Percentiles rank a stretch among this genome's conserved stretches.
Evolutionary conservation across 2,113 vertebrate genomes (phyloP).

Genomic region (Myanophis thanlyinensis): DNA sequence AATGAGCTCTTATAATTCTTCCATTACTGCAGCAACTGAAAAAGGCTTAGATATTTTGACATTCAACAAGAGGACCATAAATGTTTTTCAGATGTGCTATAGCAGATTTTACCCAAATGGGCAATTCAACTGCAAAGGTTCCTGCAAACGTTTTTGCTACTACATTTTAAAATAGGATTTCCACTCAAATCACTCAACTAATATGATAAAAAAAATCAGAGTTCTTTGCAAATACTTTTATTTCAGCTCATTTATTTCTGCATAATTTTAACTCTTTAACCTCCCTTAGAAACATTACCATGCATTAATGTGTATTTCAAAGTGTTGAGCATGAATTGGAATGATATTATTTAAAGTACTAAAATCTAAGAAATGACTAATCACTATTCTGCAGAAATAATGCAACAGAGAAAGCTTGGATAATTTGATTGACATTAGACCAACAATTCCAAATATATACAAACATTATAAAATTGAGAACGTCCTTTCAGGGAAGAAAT

Average conservation of each 20-base stretch:
- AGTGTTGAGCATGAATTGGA: background rate
- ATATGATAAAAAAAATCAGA: no score
- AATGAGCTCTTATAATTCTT: background rate
- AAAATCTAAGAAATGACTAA: background rate
- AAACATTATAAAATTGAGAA: background rate
- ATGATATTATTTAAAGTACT: background rate
- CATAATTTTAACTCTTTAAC: background rate
- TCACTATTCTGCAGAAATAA: background rate
- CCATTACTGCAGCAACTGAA: background rate
- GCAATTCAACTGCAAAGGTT: background rate
- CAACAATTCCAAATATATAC: background rate
- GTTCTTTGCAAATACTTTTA: background rate
- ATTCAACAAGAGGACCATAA: background rate
- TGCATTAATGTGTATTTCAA: background rate
- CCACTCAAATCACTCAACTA: background rate
- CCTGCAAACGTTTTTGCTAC: background rate
- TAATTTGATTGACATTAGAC: background rate
- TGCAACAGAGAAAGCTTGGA: background rate
- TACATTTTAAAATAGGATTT: background rate
- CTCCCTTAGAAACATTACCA: background rate
- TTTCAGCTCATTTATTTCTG: background rate
- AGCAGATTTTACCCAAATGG: background rate
- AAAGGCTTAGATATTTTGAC: background rate
- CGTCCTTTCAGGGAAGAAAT: background rate
- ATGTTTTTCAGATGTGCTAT: background rate